phyloP scores from a whole-genome alignment of 2,797 vertebrate genomes.

The Harpagifer antarcticus region DNA sequence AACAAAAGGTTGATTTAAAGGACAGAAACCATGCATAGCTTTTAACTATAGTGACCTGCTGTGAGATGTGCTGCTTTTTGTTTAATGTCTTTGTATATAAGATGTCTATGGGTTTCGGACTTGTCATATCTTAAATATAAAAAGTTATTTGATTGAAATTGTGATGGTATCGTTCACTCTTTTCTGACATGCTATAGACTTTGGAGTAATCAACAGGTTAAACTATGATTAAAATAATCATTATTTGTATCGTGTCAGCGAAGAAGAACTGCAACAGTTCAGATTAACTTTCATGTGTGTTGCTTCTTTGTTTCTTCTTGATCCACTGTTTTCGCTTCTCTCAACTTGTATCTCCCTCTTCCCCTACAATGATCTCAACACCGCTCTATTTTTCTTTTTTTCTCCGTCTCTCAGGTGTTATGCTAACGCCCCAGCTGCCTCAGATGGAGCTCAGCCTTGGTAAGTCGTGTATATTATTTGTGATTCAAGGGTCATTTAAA shows the following conservation, averaged over 20 bases:
- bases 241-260: neutral
- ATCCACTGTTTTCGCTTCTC: constrained; percentile 2
- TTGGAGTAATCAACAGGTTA: neutral
- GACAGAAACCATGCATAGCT: neutral
- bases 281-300: neutral
- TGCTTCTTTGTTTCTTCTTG: constrained; percentile 20
- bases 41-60: too few relatives aligned
- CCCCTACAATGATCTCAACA: constrained; percentile 28
- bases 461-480: constrained; percentile 66
- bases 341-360: constrained; percentile 17
- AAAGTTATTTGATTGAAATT: neutral
- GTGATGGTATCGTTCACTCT: neutral
- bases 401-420: constrained; percentile 68
- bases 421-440: constrained; percentile 68
- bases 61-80: neutral
- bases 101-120: neutral
- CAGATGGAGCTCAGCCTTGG: constrained; percentile 80
- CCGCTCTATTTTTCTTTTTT: constrained; percentile 9
- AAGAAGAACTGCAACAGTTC: neutral
- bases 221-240: neutral
- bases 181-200: neutral
- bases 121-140: neutral
- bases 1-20: neutral
- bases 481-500: constrained; percentile 32
- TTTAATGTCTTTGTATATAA: neutral